Conservation (phyloP, 2,888 invertebrate species). For the Cybosia mesomella region DNA sequence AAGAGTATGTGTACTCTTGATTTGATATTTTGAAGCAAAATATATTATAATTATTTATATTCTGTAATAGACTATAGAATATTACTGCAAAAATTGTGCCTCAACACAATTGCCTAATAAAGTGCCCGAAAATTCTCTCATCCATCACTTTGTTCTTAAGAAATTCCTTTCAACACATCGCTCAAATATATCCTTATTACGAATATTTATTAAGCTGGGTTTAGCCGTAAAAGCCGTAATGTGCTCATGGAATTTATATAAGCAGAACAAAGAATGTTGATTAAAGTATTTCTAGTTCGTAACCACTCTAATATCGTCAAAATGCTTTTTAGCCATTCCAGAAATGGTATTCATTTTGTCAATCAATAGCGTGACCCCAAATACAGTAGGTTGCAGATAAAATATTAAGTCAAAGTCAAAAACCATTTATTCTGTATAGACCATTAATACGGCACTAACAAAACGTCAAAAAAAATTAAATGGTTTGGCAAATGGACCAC, state of each 20-base stretch:
- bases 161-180: slow-evolving; percentile 53
- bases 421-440: no score
- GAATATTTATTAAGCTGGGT: slow-evolving; percentile 56
- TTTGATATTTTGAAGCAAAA: background rate
- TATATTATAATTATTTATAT: background rate
- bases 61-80: background rate
- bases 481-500: no score
- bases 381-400: background rate
- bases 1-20: no score
- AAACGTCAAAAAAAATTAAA: no score
- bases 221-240: slow-evolving; percentile 53
- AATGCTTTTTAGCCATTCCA: background rate
- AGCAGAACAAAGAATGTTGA: slow-evolving; percentile 49
- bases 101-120: slow-evolving; percentile 14
- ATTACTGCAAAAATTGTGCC: background rate
- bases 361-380: background rate
- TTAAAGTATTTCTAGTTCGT: slow-evolving; percentile 29
- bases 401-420: no score
- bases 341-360: background rate
- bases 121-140: slow-evolving; percentile 6
- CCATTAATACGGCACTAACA: no score
- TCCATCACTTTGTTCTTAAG: slow-evolving; percentile 34
- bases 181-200: slow-evolving; percentile 48
- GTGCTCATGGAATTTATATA: slow-evolving; percentile 59
- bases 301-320: slow-evolving; percentile 4